phyloP scores from a whole-genome alignment of 2,113 vertebrate species.

The Agapornis roseicollis region DNA sequence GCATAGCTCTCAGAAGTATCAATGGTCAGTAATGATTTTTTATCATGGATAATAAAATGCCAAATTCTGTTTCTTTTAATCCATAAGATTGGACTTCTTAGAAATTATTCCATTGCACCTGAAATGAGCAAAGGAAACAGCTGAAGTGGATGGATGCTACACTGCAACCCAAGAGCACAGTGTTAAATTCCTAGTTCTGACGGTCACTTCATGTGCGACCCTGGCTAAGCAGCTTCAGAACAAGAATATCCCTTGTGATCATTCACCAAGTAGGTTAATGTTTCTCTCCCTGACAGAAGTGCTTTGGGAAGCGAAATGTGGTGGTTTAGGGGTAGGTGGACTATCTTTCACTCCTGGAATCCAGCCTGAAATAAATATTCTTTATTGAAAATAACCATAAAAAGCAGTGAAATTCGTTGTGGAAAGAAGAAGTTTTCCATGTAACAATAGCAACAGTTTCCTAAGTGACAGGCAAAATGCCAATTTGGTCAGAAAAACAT shows the following conservation, averaged over 20 bases:
- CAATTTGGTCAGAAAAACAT: neutral
- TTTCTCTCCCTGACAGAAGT: neutral
- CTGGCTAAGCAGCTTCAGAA: neutral
- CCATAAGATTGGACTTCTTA: neutral
- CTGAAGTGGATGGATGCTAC: neutral
- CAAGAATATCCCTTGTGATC: neutral
- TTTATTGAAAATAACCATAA: neutral
- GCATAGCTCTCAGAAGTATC: neutral
- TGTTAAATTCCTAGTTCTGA: neutral
- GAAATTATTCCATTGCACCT: neutral
- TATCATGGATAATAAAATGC: neutral
- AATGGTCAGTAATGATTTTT: neutral
- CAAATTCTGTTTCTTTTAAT: neutral
- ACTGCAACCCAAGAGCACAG: neutral
- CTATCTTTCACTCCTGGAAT: neutral
- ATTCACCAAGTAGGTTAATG: neutral
- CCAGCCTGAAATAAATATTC: neutral
- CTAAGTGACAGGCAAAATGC: neutral
- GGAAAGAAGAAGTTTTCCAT: neutral
- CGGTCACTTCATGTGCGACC: neutral
- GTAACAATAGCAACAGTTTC: neutral
- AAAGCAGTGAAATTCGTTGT: neutral
- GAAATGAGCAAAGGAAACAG: neutral
- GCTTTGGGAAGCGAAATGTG: neutral
- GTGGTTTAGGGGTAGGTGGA: neutral